Percentiles rank a stretch among this genome's conserved stretches.
Evolutionary conservation across 2,888 invertebrate genomes (phyloP).

Genomic region (Spicauda simplicius): DNA sequence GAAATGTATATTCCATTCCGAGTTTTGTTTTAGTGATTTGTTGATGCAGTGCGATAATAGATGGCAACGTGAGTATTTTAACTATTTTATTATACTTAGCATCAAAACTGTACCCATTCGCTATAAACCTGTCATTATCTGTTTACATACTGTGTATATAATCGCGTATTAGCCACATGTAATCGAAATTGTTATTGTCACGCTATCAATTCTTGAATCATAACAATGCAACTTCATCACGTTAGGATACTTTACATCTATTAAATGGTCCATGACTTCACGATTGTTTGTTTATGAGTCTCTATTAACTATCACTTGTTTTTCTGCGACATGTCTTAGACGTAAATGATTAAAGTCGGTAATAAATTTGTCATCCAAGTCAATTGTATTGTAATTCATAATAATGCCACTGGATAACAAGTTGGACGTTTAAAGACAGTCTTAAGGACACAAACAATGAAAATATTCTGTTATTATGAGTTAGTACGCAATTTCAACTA

Average conservation of each 20-base stretch:
- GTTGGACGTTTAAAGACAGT: too few species aligned
- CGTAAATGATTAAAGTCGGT: neutral
- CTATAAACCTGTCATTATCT: neutral
- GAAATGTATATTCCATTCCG: too few species aligned
- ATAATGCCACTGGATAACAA: too few species aligned
- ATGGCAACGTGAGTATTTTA: neutral
- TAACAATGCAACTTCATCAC: neutral
- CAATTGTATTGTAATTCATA: neutral
- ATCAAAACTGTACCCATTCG: neutral
- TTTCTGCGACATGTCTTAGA: neutral
- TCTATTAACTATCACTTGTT: neutral
- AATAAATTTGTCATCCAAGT: neutral
- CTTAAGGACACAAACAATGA: too few species aligned
- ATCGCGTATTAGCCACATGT: constrained; percentile 1
- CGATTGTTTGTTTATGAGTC: neutral
- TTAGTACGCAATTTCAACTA: too few species aligned
- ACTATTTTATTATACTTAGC: neutral
- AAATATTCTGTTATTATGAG: too few species aligned
- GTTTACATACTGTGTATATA: neutral
- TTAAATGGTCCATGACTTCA: constrained; percentile 11
- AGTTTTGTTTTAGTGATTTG: too few species aligned
- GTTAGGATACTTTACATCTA: constrained; percentile 2
- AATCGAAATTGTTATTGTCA: constrained; percentile 7
- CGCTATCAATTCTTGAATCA: neutral
- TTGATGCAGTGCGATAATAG: neutral